A percentile compares a stretch with the other conserved stretches of the same genome.
These are phyloP conservation scores for Physocephala rufipes DNA, from an alignment of 2,888 invertebrate genomes.

Conservation along the genomic window DNA sequence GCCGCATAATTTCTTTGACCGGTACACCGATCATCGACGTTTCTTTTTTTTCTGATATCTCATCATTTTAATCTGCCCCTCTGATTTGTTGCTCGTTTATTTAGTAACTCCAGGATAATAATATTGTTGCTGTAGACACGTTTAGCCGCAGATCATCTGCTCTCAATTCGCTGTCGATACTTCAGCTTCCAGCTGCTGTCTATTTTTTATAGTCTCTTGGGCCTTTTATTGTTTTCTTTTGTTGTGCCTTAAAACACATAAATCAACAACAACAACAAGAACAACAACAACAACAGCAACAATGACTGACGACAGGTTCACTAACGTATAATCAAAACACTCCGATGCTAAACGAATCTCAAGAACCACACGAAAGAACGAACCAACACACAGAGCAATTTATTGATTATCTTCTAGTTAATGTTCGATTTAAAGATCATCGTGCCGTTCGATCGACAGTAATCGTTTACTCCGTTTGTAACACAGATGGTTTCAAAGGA, in stretches of 20 bases:
- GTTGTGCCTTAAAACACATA: neutral
- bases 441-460: neutral
- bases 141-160: neutral
- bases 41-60: neutral
- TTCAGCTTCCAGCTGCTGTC: slow-evolving; percentile 7
- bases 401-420: neutral
- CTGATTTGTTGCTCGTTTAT: slow-evolving; percentile 1
- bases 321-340: neutral
- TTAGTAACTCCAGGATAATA: neutral
- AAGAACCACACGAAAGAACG: neutral
- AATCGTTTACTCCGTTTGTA: neutral
- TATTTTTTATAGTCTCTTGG: neutral
- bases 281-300: neutral
- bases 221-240: neutral
- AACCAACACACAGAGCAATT: neutral
- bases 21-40: neutral
- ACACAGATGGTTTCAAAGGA: neutral
- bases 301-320: slow-evolving; percentile 5
- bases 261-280: too few species aligned
- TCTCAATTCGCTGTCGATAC: neutral
- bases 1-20: neutral
- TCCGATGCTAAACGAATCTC: neutral
- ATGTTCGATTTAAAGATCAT: neutral
- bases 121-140: neutral
- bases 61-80: slow-evolving; percentile 14